Conservation (phyloP, 2,113 vertebrate genomes). For the Sturnira hondurensis region DNA sequence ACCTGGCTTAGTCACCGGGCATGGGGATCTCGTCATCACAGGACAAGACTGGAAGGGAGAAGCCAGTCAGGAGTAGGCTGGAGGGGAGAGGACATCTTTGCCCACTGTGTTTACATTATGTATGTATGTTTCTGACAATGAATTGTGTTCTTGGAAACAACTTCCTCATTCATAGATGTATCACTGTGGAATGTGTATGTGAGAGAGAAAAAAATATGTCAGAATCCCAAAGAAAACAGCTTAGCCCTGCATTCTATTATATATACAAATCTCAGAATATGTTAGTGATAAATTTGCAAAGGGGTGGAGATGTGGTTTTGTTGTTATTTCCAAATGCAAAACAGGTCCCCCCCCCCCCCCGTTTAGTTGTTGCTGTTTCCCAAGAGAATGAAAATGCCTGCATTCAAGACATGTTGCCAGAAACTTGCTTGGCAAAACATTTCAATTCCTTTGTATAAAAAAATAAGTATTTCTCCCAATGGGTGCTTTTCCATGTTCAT, state of each 20-base stretch:
- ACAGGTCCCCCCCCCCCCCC: constrained; percentile 46
- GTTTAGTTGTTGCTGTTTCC: constrained; percentile 34
- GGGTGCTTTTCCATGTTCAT: background rate
- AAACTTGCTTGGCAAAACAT: constrained; percentile 49
- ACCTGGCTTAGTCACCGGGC: background rate
- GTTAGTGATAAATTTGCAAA: constrained; percentile 44
- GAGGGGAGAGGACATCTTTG: background rate
- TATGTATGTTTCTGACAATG: background rate
- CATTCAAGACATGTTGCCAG: constrained; percentile 41
- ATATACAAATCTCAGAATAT: constrained; percentile 33
- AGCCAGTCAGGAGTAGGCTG: background rate
- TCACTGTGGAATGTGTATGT: background rate
- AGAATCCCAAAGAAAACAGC: constrained; percentile 40
- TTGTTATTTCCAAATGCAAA: constrained; percentile 73
- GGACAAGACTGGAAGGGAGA: background rate
- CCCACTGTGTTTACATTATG: background rate
- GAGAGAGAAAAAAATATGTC: background rate
- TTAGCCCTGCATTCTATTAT: constrained; percentile 20
- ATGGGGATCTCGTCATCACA: too few species aligned
- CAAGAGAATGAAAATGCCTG: constrained; percentile 43
- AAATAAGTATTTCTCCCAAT: constrained; percentile 18
- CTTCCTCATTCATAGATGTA: constrained; percentile 3
- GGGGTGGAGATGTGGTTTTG: constrained; percentile 59
- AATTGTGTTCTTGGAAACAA: constrained; percentile 17
- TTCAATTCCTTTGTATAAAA: constrained; percentile 47